Conservation (phyloP, 2,113 vertebrate species). For the Bos javanicus region DNA sequence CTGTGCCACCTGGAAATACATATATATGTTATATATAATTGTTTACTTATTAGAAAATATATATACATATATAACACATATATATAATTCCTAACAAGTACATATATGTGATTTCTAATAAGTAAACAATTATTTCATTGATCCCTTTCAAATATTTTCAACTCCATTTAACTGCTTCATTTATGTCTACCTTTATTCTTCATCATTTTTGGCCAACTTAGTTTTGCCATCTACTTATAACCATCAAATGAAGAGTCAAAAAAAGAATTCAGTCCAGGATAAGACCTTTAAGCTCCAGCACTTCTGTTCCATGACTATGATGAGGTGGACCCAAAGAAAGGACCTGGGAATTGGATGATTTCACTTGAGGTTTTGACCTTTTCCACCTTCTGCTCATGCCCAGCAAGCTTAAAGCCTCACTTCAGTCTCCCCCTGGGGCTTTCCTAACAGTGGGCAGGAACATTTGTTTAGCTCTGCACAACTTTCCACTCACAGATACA, state of each 20-base stretch:
- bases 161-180: not conserved
- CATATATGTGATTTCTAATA: not conserved
- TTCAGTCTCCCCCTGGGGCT: not conserved
- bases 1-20: not conserved
- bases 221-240: not conserved
- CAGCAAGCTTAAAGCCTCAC: not conserved
- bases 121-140: not conserved
- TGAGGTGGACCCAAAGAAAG: not conserved
- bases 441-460: not conserved
- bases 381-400: not conserved
- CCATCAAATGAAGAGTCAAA: not conserved
- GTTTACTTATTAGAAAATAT: not conserved
- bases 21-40: not conserved
- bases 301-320: not conserved
- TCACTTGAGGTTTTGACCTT: not conserved
- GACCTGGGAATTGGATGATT: not conserved
- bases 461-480: not conserved
- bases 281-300: not conserved
- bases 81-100: not conserved
- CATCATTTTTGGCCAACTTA: not conserved
- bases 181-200: not conserved
- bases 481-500: not conserved
- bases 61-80: not conserved
- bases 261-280: not conserved
- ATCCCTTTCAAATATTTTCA: not conserved